Conservation (phyloP, 2,888 invertebrate species). For the Mythimna impura region DNA sequence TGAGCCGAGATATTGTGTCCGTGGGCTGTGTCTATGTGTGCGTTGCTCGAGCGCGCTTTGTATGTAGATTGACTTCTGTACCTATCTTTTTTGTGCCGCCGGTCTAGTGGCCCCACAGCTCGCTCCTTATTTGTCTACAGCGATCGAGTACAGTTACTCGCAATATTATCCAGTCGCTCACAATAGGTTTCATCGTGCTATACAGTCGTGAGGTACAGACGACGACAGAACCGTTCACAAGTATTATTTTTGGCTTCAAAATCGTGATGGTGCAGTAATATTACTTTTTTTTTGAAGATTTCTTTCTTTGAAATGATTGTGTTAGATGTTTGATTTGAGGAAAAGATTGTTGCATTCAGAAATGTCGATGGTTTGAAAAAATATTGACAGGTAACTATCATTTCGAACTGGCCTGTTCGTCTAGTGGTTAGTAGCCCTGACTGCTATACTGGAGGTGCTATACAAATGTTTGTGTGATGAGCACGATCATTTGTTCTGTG, state of each 20-base stretch:
- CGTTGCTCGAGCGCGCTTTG: too few species aligned
- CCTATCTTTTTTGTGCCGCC: not conserved
- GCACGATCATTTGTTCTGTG: too few species aligned
- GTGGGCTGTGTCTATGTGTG: too few species aligned
- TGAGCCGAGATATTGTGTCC: too few species aligned
- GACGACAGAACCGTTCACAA: constrained; percentile 61
- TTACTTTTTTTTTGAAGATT: constrained; percentile 29
- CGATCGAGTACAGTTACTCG: constrained; percentile 86
- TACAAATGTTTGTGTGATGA: too few species aligned
- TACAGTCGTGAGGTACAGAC: constrained; percentile 83
- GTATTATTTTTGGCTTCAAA: constrained; percentile 63
- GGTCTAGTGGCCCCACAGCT: constrained; percentile 60
- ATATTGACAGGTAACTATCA: too few species aligned
- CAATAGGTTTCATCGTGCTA: constrained; percentile 87
- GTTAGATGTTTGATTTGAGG: constrained; percentile 34
- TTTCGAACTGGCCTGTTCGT: too few species aligned
- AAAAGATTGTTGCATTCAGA: constrained; percentile 17
- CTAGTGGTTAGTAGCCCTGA: too few species aligned
- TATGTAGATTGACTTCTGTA: too few species aligned
- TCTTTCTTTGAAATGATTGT: constrained; percentile 22
- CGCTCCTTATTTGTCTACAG: constrained; percentile 87
- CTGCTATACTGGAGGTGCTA: too few species aligned
- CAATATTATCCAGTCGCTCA: constrained; percentile 82
- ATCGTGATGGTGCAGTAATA: constrained; percentile 58
- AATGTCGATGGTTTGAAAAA: too few species aligned